These are phyloP conservation scores for Dasysyrphus tricinctus DNA, from an alignment of 2,888 invertebrate genomes.

Conservation along the genomic window DNA sequence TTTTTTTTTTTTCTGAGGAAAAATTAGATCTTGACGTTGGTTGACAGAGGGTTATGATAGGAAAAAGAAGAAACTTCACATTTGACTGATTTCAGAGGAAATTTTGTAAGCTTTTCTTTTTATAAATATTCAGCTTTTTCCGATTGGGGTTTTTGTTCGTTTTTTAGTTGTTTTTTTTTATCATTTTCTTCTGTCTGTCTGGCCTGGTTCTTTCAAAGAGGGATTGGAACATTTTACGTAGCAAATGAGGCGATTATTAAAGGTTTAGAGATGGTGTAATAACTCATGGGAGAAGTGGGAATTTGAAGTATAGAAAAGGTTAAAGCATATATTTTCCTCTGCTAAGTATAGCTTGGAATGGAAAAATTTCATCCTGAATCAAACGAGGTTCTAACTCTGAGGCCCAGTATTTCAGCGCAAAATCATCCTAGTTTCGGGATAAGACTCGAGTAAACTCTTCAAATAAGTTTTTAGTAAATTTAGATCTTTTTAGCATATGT, in stretches of 20 bases:
- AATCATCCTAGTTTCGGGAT: no score
- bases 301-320: background rate
- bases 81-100: constrained; percentile 42
- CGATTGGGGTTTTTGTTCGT: constrained; percentile 4
- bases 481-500: no score
- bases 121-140: constrained; percentile 30
- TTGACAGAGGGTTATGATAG: constrained; percentile 35
- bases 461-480: no score
- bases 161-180: constrained; percentile 2
- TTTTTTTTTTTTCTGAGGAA: background rate
- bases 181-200: constrained; percentile 34
- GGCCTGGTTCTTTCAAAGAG: constrained; percentile 34
- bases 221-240: constrained; percentile 39
- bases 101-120: constrained; percentile 17
- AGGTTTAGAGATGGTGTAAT: background rate
- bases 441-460: no score
- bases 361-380: background rate
- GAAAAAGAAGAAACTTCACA: constrained; percentile 49
- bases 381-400: no score
- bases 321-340: background rate
- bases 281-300: constrained; percentile 11
- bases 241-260: constrained; percentile 30
- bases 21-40: background rate
- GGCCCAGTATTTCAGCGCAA: no score
- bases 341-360: no score